phyloP scores from a whole-genome alignment of 1,140 invertebrate genomes.

The Tetramorium parvispinum region DNA sequence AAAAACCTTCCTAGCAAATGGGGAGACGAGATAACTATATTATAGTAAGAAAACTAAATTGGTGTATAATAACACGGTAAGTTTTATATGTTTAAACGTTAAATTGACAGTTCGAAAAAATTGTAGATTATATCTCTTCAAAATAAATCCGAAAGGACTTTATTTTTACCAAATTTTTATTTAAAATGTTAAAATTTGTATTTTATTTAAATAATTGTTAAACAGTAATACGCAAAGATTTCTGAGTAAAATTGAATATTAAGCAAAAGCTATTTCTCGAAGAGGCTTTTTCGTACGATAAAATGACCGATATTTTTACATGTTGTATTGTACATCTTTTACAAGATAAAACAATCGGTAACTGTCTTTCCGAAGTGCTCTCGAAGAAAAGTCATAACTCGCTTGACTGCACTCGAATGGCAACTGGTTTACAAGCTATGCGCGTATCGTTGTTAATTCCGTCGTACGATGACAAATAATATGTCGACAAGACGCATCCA shows the following conservation, averaged over 20 bases:
- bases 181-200: neutral
- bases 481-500: slow-evolving; percentile 57
- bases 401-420: neutral
- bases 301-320: neutral
- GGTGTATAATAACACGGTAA: too few species aligned
- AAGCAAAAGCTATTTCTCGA: neutral
- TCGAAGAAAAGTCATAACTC: neutral
- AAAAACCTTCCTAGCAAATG: neutral
- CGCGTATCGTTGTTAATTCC: slow-evolving; percentile 10
- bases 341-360: neutral
- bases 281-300: neutral
- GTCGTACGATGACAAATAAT: slow-evolving; percentile 61
- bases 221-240: neutral
- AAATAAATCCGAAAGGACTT: neutral
- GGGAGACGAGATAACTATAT: neutral
- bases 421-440: slow-evolving; percentile 13
- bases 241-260: neutral
- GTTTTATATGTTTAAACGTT: neutral
- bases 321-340: neutral
- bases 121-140: neutral
- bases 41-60: neutral
- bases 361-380: neutral
- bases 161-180: neutral
- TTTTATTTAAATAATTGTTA: neutral
- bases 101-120: neutral